A percentile compares a stretch with the other conserved stretches of the same genome.
phyloP scores from a whole-genome alignment of 2,113 vertebrate species.

The Colaptes auratus region DNA sequence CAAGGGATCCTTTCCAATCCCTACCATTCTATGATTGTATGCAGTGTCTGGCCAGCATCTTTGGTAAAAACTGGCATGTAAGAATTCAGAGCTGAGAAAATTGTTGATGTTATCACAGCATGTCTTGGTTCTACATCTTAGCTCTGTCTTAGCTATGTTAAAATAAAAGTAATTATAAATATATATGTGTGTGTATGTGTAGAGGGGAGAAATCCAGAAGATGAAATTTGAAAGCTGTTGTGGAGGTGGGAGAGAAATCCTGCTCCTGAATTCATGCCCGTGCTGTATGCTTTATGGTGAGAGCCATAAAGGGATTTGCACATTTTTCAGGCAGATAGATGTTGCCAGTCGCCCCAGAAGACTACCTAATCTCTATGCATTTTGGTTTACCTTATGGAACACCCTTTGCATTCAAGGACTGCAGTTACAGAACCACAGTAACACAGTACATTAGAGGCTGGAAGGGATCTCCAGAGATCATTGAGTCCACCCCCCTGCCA shows the following conservation, averaged over 20 bases:
- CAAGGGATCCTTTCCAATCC: too few species aligned
- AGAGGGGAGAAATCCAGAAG: not conserved
- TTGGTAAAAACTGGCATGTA: not conserved
- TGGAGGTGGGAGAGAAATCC: not conserved
- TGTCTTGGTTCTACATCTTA: not conserved
- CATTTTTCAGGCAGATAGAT: not conserved
- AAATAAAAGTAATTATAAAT: not conserved
- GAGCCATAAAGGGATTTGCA: not conserved
- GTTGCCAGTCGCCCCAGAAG: not conserved
- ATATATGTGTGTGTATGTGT: not conserved
- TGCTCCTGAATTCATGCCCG: not conserved
- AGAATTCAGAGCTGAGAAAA: not conserved
- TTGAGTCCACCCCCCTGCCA: too few species aligned
- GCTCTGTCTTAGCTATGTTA: not conserved
- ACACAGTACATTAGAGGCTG: too few species aligned
- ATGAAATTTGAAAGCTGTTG: not conserved
- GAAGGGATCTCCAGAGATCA: too few species aligned
- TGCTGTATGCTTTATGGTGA: not conserved
- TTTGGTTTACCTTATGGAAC: not conserved
- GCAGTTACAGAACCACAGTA: too few species aligned
- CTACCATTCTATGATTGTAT: too few species aligned
- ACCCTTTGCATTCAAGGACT: not conserved
- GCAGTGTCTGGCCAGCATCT: not conserved
- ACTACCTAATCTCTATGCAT: not conserved
- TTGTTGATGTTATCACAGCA: not conserved